Percentiles rank a stretch among this genome's conserved stretches.
phyloP scores from a whole-genome alignment of 2,797 vertebrate species.

The Danio choprae region DNA sequence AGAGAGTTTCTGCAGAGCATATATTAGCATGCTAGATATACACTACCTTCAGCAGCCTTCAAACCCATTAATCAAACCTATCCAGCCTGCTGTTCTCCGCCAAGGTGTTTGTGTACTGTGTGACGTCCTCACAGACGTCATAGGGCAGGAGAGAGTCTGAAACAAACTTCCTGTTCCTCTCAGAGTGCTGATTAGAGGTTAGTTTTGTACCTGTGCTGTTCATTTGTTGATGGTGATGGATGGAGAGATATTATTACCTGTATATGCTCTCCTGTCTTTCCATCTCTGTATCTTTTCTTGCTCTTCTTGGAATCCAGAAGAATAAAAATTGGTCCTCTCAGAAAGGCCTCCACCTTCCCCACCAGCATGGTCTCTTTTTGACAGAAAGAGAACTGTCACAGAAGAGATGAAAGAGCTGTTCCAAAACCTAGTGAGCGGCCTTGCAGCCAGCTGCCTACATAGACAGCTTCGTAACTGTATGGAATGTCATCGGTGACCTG shows the following conservation, averaged over 20 bases:
- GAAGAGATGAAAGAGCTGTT: slow-evolving; percentile 20
- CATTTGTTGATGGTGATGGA: neutral
- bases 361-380: neutral
- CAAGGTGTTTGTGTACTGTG: slow-evolving; percentile 27
- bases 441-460: neutral
- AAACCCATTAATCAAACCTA: slow-evolving; percentile 23
- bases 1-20: neutral
- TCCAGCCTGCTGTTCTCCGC: slow-evolving; percentile 25
- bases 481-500: neutral
- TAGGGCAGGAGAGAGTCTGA: neutral
- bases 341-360: neutral
- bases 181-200: neutral
- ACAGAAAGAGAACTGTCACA: slow-evolving; percentile 15
- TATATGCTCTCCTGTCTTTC: neutral
- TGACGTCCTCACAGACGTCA: slow-evolving; percentile 11
- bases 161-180: neutral
- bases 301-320: neutral
- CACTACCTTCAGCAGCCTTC: slow-evolving; percentile 23
- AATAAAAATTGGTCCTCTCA: neutral
- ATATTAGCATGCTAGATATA: slow-evolving; percentile 43
- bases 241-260: neutral
- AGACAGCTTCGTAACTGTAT: neutral
- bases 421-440: neutral
- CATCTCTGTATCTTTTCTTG: neutral
- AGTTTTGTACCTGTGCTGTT: neutral